Evolutionary conservation across 2,888 invertebrate species (phyloP).

Genomic region (Ferrisia virgata): DNA sequence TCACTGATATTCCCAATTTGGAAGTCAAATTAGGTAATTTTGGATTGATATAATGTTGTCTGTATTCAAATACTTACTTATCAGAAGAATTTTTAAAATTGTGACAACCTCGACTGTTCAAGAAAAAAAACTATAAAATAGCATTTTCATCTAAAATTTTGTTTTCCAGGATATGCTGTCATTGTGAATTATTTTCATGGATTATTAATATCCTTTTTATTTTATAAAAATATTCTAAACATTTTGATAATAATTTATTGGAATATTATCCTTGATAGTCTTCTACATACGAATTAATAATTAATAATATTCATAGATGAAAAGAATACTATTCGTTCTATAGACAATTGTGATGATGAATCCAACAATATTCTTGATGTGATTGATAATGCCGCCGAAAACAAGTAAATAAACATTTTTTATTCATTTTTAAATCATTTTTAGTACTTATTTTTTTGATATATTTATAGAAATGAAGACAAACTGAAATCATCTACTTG

Average conservation of each 20-base stretch:
- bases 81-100: not conserved
- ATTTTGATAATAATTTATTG: not conserved
- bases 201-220: conserved; percentile 10
- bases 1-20: not conserved
- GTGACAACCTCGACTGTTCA: not conserved
- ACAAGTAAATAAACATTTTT: not conserved
- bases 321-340: not conserved
- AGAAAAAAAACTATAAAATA: not conserved
- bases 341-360: not conserved
- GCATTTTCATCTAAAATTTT: conserved; percentile 11
- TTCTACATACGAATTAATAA: not conserved
- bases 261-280: not conserved
- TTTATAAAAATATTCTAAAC: conserved; percentile 8
- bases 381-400: not conserved
- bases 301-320: conserved; percentile 17
- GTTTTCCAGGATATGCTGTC: conserved; percentile 38
- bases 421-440: not conserved
- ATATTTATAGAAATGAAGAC: not conserved
- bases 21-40: not conserved
- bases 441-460: not conserved
- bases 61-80: not conserved
- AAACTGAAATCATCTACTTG: not conserved
- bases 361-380: not conserved
- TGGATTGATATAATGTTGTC: not conserved
- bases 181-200: conserved; percentile 29